A percentile compares a stretch with the other conserved stretches of the same genome.
Evolutionary conservation across 2,888 invertebrate genomes (phyloP).

Genomic region (Philereme transversata): DNA sequence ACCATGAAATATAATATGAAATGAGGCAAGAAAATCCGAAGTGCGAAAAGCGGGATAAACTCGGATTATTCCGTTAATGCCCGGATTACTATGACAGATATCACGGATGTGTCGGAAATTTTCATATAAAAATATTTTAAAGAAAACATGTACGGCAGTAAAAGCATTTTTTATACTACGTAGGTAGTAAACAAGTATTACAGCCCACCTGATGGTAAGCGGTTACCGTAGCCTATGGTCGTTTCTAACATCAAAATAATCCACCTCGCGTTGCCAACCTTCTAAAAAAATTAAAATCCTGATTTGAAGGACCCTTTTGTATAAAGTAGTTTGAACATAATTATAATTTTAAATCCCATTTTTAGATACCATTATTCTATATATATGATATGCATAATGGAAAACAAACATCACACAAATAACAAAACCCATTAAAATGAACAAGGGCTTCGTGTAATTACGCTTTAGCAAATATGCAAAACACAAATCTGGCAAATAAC

Average conservation of each 20-base stretch:
- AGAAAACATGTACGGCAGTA: not conserved
- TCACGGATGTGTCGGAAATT: slow-evolving; percentile 20
- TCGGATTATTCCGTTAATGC: slow-evolving; percentile 29
- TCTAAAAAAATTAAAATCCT: too few species aligned
- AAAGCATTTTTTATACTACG: not conserved
- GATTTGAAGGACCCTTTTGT: too few species aligned
- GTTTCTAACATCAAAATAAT: too few species aligned
- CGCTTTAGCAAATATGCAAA: slow-evolving; percentile 55
- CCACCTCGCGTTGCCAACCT: too few species aligned
- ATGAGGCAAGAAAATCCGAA: slow-evolving; percentile 17
- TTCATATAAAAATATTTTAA: slow-evolving; percentile 13
- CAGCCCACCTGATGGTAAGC: too few species aligned
- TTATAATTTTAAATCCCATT: too few species aligned
- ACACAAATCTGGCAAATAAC: slow-evolving; percentile 53
- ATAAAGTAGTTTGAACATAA: too few species aligned
- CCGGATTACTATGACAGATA: slow-evolving; percentile 27
- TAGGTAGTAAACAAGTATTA: too few species aligned
- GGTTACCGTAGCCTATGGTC: too few species aligned
- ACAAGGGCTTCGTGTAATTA: slow-evolving; percentile 49
- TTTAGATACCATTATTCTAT: not conserved
- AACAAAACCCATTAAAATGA: slow-evolving; percentile 29
- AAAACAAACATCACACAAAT: slow-evolving; percentile 28
- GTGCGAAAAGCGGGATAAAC: slow-evolving; percentile 27
- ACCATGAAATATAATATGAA: not conserved
- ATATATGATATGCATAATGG: slow-evolving; percentile 7